Evolutionary conservation across 2,888 invertebrate genomes (phyloP).

Genomic region (Stenolophus ochropezus): DNA sequence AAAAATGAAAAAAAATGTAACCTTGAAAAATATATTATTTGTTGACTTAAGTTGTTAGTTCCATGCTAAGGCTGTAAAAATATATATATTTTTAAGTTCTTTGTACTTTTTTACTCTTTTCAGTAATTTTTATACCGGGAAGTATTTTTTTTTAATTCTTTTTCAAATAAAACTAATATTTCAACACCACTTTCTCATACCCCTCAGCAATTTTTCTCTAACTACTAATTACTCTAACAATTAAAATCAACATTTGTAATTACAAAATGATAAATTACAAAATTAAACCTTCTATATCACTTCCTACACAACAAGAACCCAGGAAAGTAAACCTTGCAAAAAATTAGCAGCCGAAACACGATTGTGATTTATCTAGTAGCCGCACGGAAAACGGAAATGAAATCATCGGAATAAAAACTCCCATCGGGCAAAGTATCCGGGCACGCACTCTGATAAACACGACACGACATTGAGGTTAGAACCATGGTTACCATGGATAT

Average conservation of each 20-base stretch:
- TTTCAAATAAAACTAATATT: background rate
- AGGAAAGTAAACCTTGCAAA: conserved; percentile 43
- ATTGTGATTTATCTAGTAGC: conserved; percentile 37
- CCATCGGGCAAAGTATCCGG: conserved; percentile 8
- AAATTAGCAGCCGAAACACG: conserved; percentile 29
- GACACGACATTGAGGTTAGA: conserved; percentile 10
- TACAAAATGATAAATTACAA: conserved; percentile 24
- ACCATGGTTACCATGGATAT: background rate
- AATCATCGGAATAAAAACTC: conserved; percentile 20
- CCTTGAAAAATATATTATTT: too few relatives aligned
- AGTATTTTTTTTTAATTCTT: background rate
- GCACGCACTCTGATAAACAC: conserved; percentile 8
- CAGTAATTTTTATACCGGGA: too few relatives aligned
- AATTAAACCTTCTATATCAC: background rate
- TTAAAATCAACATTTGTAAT: conserved; percentile 8
- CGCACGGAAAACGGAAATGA: conserved; percentile 34
- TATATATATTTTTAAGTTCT: too few relatives aligned
- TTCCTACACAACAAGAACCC: conserved; percentile 16
- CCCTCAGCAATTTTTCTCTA: background rate
- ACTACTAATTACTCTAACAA: conserved; percentile 10
- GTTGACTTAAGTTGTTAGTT: too few relatives aligned
- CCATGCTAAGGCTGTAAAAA: too few relatives aligned
- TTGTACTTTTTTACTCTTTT: too few relatives aligned
- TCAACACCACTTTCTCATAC: conserved; percentile 4
- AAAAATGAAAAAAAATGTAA: too few relatives aligned